These are phyloP conservation scores for Tetragonula clypearis DNA, from an alignment of 1,140 invertebrate species.

Conservation along the genomic window DNA sequence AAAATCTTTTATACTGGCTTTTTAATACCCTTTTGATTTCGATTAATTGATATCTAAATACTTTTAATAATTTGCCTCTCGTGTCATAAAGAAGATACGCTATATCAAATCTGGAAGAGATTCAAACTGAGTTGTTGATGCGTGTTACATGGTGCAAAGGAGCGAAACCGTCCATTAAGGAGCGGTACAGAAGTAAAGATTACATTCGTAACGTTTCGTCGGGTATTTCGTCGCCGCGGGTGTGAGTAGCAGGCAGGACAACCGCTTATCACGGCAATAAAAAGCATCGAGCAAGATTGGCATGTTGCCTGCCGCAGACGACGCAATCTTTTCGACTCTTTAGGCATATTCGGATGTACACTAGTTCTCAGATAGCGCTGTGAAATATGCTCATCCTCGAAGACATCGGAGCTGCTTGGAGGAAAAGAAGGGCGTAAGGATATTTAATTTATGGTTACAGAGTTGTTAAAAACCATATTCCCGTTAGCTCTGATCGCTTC, in stretches of 20 bases:
- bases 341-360: slow-evolving; percentile 61
- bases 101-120: slow-evolving; percentile 43
- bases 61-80: not conserved
- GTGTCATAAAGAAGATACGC: slow-evolving; percentile 32
- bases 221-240: slow-evolving; percentile 49
- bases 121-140: slow-evolving; percentile 29
- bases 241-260: slow-evolving; percentile 44
- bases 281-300: slow-evolving; percentile 76
- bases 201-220: slow-evolving; percentile 72
- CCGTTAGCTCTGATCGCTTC: not conserved
- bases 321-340: slow-evolving; percentile 61
- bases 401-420: slow-evolving; percentile 24
- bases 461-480: not conserved
- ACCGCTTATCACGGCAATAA: slow-evolving; percentile 76
- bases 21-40: not conserved
- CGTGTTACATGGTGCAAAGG: slow-evolving; percentile 24
- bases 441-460: not conserved
- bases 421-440: not conserved
- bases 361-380: slow-evolving; percentile 67
- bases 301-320: slow-evolving; percentile 68
- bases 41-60: not conserved
- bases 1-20: not conserved
- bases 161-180: slow-evolving; percentile 60
- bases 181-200: slow-evolving; percentile 70
- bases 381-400: slow-evolving; percentile 76